These are phyloP conservation scores for Catamblyrhynchus diadema DNA, from an alignment of 2,797 vertebrate species.

Conservation along the genomic window DNA sequence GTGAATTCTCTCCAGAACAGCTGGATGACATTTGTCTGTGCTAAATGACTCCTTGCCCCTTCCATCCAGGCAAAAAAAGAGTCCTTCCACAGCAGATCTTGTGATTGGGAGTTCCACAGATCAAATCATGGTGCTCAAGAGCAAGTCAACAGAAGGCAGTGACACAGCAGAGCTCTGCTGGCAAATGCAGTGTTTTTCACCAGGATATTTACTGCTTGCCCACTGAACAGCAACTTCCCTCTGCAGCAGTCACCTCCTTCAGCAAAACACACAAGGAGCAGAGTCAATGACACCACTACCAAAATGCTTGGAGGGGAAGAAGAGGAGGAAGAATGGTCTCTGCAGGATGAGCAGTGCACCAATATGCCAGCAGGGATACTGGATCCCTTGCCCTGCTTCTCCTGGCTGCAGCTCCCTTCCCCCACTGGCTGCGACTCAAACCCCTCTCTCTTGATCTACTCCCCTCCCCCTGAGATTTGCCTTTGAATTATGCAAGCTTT, in stretches of 20 bases:
- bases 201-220: neutral
- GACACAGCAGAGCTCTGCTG: neutral
- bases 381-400: neutral
- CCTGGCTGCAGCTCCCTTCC: constrained; percentile 18
- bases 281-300: neutral
- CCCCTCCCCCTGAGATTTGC: constrained; percentile 29
- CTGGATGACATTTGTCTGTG: constrained; percentile 2
- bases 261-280: neutral
- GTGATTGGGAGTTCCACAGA: neutral
- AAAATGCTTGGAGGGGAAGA: neutral
- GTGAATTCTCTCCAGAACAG: constrained; percentile 29
- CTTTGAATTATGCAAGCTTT: constrained; percentile 61
- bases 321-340: neutral
- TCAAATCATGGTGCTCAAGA: neutral
- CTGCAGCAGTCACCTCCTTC: neutral
- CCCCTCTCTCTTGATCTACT: constrained; percentile 12
- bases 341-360: neutral
- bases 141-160: neutral
- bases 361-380: neutral
- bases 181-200: neutral
- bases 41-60: neutral
- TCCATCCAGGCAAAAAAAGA: neutral
- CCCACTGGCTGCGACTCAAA: neutral
- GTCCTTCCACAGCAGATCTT: neutral
- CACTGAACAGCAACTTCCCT: neutral